Conservation (phyloP, 2,888 invertebrate species). For the Chaetogeoica ovagalla region DNA sequence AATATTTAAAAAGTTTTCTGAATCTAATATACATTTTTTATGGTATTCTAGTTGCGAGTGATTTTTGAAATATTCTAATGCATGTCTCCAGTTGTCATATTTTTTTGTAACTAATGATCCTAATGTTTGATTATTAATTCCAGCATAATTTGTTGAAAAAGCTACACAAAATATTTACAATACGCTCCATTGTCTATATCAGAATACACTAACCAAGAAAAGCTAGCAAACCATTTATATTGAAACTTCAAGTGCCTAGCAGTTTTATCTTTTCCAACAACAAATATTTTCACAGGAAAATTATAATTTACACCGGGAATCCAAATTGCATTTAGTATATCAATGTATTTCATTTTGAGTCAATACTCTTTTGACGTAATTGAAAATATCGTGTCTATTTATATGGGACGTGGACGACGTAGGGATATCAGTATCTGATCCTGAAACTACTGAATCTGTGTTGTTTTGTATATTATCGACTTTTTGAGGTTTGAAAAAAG, state of each 20-base stretch:
- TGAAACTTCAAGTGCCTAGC: conserved; percentile 29
- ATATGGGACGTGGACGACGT: neutral
- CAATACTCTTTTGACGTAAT: conserved; percentile 7
- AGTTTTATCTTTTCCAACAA: neutral
- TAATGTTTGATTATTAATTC: conserved; percentile 6
- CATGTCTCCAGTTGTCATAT: conserved; percentile 14
- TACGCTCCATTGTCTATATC: conserved; percentile 23
- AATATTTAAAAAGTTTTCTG: conserved; percentile 11
- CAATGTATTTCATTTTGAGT: neutral
- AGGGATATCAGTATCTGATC: neutral
- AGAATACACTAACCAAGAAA: conserved; percentile 40
- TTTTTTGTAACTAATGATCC: conserved; percentile 13
- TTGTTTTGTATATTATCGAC: neutral
- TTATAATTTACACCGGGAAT: conserved; percentile 7
- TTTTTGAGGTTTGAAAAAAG: conserved; percentile 6
- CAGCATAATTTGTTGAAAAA: conserved; percentile 12
- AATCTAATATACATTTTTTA: conserved; percentile 10
- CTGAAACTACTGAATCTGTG: conserved; percentile 7
- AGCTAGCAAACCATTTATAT: conserved; percentile 19
- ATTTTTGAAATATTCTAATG: conserved; percentile 13
- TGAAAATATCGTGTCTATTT: neutral
- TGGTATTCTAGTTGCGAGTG: neutral
- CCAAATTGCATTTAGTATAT: conserved; percentile 4
- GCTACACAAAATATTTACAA: conserved; percentile 35
- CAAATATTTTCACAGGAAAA: neutral